Percentiles rank a stretch among this genome's conserved stretches.
These are phyloP conservation scores for Platysteira castanea DNA, from an alignment of 2,113 vertebrate genomes.

Conservation along the genomic window DNA sequence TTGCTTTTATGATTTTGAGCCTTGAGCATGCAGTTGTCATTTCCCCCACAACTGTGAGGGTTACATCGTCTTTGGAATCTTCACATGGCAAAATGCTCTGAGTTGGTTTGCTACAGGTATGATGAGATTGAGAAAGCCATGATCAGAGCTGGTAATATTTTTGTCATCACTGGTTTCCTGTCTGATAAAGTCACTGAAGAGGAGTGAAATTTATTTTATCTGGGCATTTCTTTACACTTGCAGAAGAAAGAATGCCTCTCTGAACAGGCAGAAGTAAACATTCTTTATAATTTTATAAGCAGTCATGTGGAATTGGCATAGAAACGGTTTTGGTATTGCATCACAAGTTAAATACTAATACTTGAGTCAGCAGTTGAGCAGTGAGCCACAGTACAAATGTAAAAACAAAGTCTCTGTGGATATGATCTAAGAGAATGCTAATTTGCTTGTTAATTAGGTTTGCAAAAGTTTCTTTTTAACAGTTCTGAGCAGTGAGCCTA, in stretches of 20 bases:
- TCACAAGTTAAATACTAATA: not conserved
- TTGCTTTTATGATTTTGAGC: not conserved
- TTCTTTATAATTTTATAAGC: not conserved
- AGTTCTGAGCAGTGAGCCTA: not conserved
- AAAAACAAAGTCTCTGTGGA: not conserved
- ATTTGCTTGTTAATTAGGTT: slow-evolving; percentile 31
- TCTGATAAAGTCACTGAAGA: not conserved
- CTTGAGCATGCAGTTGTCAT: not conserved
- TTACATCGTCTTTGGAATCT: not conserved
- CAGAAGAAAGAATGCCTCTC: not conserved
- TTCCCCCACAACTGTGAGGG: not conserved
- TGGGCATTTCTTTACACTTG: not conserved
- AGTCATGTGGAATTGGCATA: not conserved
- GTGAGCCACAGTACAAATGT: not conserved
- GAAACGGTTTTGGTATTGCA: not conserved
- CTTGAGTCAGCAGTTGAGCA: not conserved
- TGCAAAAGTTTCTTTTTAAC: slow-evolving; percentile 14
- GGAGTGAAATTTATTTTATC: not conserved
- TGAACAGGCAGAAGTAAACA: not conserved
- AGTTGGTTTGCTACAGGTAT: not conserved
- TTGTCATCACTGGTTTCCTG: not conserved
- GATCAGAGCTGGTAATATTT: not conserved
- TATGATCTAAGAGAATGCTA: not conserved
- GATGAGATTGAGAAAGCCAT: not conserved
- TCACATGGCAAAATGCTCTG: not conserved